These are phyloP conservation scores for Nemopilema nomurai DNA, from an alignment of 30 jellyfish, hydroid and myxozoan genomes.

Conservation along the genomic window DNA sequence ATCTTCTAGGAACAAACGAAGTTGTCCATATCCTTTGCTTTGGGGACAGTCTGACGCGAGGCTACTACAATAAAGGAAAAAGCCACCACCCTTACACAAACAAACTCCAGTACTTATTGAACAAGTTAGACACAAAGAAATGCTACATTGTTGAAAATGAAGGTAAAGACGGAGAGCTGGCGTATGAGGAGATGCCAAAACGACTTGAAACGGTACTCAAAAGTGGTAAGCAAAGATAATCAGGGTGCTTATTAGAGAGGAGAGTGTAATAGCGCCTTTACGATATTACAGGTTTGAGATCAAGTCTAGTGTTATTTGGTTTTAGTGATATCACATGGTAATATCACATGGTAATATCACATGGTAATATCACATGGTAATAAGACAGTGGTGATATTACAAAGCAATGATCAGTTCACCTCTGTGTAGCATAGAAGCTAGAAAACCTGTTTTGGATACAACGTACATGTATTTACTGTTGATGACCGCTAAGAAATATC, in stretches of 20 bases:
- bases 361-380: no score
- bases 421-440: no score
- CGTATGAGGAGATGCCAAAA: constrained; percentile 91
- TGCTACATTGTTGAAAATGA: constrained; percentile 88
- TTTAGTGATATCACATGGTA: no score
- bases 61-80: constrained; percentile 95
- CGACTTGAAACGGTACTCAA: constrained; percentile 68
- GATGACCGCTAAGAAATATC: not conserved
- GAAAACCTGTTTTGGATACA: no score
- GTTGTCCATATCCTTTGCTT: constrained; percentile 84
- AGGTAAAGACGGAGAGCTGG: constrained; percentile 96
- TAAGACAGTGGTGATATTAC: no score
- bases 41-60: constrained; percentile 97
- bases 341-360: no score
- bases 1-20: constrained; percentile 72
- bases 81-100: constrained; percentile 95
- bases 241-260: not conserved
- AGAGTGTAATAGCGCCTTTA: no score
- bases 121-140: constrained; percentile 80
- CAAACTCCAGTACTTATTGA: constrained; percentile 72
- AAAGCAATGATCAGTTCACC: no score
- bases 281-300: no score
- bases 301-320: no score
- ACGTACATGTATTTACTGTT: no score
- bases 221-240: constrained; percentile 61